phyloP scores from a whole-genome alignment of 2,797 vertebrate species.

The Lagodon rhomboides region DNA sequence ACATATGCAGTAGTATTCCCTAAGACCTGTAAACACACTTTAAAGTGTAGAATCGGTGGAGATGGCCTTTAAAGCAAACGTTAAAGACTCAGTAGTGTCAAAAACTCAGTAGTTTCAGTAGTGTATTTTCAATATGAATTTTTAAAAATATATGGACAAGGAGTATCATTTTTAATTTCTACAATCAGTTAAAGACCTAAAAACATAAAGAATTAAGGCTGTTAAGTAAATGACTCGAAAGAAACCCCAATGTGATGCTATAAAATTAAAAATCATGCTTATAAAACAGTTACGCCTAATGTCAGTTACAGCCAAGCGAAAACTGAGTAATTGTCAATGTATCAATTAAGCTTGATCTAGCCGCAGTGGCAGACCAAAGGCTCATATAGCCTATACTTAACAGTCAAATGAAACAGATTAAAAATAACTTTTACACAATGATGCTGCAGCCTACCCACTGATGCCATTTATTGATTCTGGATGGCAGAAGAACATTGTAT shows the following conservation, averaged over 20 bases:
- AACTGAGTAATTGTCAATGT: neutral
- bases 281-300: neutral
- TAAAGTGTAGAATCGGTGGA: no score
- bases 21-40: no score
- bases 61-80: no score
- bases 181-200: neutral
- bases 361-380: neutral
- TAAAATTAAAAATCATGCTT: neutral
- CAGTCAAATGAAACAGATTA: neutral
- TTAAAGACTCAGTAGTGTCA: neutral
- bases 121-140: neutral
- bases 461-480: slow-evolving; percentile 39
- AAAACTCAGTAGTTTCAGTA: neutral
- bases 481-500: slow-evolving; percentile 46
- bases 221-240: neutral
- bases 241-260: neutral
- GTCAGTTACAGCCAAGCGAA: neutral
- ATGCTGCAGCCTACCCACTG: neutral
- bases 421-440: neutral
- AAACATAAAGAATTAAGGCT: neutral
- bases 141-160: neutral
- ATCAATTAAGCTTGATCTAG: neutral
- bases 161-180: neutral
- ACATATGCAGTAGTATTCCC: no score
- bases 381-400: neutral